Percentiles rank a stretch among this genome's conserved stretches.
Evolutionary conservation across 2,113 vertebrate species (phyloP).

Genomic region (Micromys minutus): DNA sequence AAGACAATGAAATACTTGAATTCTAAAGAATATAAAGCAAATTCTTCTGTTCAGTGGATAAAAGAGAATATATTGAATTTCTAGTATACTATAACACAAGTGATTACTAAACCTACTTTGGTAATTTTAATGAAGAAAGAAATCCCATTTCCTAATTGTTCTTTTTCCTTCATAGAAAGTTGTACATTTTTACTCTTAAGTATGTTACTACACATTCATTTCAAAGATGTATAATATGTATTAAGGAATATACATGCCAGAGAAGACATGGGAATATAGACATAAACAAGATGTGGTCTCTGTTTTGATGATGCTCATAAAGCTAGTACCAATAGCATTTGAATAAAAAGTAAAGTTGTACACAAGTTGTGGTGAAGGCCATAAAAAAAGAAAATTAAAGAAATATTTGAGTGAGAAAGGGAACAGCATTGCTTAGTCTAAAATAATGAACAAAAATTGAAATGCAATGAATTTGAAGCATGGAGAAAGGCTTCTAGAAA

Average conservation of each 20-base stretch:
- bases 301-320: slow-evolving; percentile 37
- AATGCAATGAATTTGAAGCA: background rate
- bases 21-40: slow-evolving; percentile 83
- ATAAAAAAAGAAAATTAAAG: slow-evolving; percentile 7
- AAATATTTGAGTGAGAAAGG: background rate
- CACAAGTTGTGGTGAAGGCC: background rate
- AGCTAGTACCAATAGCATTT: slow-evolving; percentile 11
- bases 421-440: slow-evolving; percentile 1
- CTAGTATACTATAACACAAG: slow-evolving; percentile 33
- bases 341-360: slow-evolving; percentile 23
- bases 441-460: slow-evolving; percentile 20
- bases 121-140: slow-evolving; percentile 44
- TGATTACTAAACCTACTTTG: background rate
- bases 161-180: background rate
- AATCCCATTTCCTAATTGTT: slow-evolving; percentile 12
- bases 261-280: background rate
- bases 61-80: slow-evolving; percentile 38
- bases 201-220: slow-evolving; percentile 2
- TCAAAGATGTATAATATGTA: background rate
- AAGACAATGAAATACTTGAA: slow-evolving; percentile 96
- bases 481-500: background rate
- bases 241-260: background rate
- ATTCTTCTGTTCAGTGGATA: slow-evolving; percentile 33
- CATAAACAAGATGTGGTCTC: slow-evolving; percentile 2
- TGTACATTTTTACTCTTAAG: slow-evolving; percentile 7